Percentiles rank a stretch among this genome's conserved stretches.
phyloP scores from a whole-genome alignment of 2,797 vertebrate genomes.

The Thripadectes ignobilis region DNA sequence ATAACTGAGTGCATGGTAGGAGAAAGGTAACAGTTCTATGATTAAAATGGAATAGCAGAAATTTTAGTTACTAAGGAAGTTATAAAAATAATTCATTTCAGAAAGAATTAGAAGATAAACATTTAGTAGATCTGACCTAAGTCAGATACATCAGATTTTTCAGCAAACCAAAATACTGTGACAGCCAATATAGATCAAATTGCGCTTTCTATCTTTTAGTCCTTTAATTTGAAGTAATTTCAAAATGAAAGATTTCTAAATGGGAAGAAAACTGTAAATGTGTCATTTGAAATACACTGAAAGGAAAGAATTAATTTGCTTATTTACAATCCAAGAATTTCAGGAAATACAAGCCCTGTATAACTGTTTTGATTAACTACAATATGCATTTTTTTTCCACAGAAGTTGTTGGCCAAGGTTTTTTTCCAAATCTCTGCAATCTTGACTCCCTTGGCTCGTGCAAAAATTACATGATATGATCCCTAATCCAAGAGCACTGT shows the following conservation, averaged over 20 bases:
- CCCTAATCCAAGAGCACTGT: background rate
- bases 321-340: background rate
- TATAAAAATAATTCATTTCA: background rate
- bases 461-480: background rate
- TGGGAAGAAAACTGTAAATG: background rate
- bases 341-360: background rate
- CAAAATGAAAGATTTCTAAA: background rate
- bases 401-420: background rate
- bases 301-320: background rate
- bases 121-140: background rate
- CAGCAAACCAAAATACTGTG: background rate
- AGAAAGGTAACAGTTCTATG: background rate
- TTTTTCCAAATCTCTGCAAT: background rate
- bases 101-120: background rate
- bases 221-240: background rate
- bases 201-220: background rate
- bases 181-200: background rate
- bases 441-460: background rate
- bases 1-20: background rate
- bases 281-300: background rate
- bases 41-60: background rate
- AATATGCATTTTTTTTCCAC: background rate
- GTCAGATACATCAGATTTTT: background rate
- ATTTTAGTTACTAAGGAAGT: background rate
- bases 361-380: background rate